These are phyloP conservation scores for Hemibagrus wyckioides DNA, from an alignment of 2,113 vertebrate genomes.

Conservation along the genomic window DNA sequence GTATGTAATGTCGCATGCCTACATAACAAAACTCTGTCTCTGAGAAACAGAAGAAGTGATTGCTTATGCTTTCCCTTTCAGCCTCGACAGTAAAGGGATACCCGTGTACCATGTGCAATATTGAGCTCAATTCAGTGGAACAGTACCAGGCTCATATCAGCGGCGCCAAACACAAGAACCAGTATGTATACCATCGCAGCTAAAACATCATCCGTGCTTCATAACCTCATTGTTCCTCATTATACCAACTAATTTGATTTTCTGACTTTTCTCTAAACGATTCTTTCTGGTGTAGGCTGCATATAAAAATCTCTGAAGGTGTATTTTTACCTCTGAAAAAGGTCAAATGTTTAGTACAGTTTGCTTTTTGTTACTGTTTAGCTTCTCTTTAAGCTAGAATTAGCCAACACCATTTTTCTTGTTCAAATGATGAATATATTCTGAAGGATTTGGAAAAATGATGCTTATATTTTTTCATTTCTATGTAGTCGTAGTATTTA, in stretches of 20 bases:
- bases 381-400: neutral
- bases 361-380: too few species aligned
- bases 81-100: slow-evolving; percentile 90
- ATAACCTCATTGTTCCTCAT: too few species aligned
- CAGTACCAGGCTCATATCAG: slow-evolving; percentile 98
- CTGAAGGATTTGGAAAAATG: neutral
- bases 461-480: neutral
- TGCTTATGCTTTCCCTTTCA: slow-evolving; percentile 53
- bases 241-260: too few species aligned
- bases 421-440: neutral
- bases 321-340: too few species aligned
- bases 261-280: too few species aligned
- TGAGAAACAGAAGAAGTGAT: neutral
- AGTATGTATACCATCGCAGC: slow-evolving; percentile 77
- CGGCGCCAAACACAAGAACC: slow-evolving; percentile 96
- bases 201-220: neutral
- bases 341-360: too few species aligned
- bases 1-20: neutral
- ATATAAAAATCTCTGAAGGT: too few species aligned
- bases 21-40: neutral
- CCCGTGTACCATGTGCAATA: slow-evolving; percentile 88
- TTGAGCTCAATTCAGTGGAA: slow-evolving; percentile 96
- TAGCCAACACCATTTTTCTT: neutral
- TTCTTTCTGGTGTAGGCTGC: too few species aligned
- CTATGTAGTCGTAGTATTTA: neutral